phyloP scores from a whole-genome alignment of 1,140 invertebrate species.

The Cydia strobilella region DNA sequence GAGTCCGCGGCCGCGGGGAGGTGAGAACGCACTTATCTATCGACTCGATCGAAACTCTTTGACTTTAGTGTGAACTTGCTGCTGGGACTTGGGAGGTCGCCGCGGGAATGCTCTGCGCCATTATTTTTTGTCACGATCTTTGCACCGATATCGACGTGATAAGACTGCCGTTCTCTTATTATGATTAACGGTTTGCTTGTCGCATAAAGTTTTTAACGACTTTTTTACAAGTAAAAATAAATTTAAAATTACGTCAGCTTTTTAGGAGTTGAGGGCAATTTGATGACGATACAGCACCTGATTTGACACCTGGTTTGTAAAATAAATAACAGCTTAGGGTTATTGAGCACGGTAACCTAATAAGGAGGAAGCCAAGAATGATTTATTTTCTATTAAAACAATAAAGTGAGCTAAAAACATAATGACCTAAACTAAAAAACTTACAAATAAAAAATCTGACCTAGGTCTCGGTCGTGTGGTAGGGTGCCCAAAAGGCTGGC shows the following conservation, averaged over 20 bases:
- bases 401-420: too few relatives aligned
- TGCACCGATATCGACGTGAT: slow-evolving; percentile 53
- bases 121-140: slow-evolving; percentile 72
- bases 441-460: too few relatives aligned
- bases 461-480: too few relatives aligned
- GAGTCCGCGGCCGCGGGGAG: slow-evolving; percentile 67
- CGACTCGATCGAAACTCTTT: slow-evolving; percentile 66
- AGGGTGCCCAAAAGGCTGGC: too few relatives aligned
- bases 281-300: not conserved
- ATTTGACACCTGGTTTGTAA: not conserved
- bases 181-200: slow-evolving; percentile 47
- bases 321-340: too few relatives aligned
- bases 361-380: too few relatives aligned
- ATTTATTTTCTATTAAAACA: too few relatives aligned
- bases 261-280: not conserved
- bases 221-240: slow-evolving; percentile 34
- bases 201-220: slow-evolving; percentile 47
- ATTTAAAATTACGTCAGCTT: not conserved
- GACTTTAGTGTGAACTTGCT: slow-evolving; percentile 66
- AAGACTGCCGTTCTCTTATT: slow-evolving; percentile 47
- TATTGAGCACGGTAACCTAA: too few relatives aligned
- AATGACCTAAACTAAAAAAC: too few relatives aligned
- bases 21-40: slow-evolving; percentile 76
- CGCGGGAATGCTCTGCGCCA: slow-evolving; percentile 58
- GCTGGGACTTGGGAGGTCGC: slow-evolving; percentile 53